phyloP scores from a whole-genome alignment of 64 coral and sea anemone species.

The Pocillopora damicornis region DNA sequence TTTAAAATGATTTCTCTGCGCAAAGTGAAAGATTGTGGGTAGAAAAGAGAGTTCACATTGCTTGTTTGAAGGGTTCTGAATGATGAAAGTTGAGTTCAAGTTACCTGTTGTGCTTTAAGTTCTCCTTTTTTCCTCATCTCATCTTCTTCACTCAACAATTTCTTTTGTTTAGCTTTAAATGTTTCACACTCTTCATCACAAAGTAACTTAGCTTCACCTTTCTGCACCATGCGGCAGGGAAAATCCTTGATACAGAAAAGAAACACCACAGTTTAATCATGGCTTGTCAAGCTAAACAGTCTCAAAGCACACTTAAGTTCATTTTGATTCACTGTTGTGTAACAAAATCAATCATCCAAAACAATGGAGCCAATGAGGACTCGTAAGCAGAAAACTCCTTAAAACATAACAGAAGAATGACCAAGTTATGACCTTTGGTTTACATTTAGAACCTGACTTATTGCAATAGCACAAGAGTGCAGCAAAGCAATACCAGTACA shows the following conservation, averaged over 20 bases:
- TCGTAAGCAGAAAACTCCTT: too few relatives aligned
- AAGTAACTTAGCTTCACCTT: constrained; percentile 39
- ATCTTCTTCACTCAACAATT: constrained; percentile 45
- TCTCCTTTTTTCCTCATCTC: constrained; percentile 69
- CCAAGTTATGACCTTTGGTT: too few relatives aligned
- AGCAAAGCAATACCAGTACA: too few relatives aligned
- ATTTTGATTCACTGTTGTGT: not conserved
- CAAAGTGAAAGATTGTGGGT: too few relatives aligned
- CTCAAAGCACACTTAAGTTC: not conserved
- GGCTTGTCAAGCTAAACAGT: not conserved
- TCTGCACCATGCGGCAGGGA: constrained; percentile 65
- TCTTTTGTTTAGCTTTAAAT: constrained; percentile 32
- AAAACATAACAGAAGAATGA: too few relatives aligned
- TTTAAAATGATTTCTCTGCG: not conserved
- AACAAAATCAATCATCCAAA: too few relatives aligned
- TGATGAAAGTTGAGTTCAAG: not conserved
- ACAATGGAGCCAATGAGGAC: too few relatives aligned
- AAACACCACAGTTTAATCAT: not conserved
- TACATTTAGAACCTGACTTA: too few relatives aligned
- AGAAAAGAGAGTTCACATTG: not conserved
- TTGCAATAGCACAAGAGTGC: too few relatives aligned
- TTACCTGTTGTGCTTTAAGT: constrained; percentile 79
- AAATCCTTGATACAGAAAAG: constrained; percentile 62
- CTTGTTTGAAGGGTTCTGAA: too few relatives aligned
- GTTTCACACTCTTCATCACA: constrained; percentile 80